Conservation (phyloP, 2,113 vertebrate genomes). For the Butastur rufipennis region DNA sequence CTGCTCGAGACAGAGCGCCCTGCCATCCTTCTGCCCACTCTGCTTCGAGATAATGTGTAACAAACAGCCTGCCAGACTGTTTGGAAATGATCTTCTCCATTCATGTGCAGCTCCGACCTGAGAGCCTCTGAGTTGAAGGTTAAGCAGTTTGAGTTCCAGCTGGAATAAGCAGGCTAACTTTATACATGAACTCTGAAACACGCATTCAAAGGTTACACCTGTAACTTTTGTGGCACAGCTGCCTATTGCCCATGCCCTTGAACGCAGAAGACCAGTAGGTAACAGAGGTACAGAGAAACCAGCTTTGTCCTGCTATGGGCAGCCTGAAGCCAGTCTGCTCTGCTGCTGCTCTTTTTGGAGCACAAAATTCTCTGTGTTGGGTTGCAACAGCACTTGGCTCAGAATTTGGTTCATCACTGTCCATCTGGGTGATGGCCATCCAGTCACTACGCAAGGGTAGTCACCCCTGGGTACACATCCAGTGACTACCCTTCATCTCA, state of each 20-base stretch:
- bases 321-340: background rate
- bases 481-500: background rate
- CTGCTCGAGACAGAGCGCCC: background rate
- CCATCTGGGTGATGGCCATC: background rate
- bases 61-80: background rate
- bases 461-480: background rate
- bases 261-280: background rate
- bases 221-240: background rate
- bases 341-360: background rate
- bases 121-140: background rate
- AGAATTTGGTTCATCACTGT: background rate
- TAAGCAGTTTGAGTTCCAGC: background rate
- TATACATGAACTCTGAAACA: background rate
- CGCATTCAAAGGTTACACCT: background rate
- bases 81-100: background rate
- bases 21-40: background rate
- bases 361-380: background rate
- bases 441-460: background rate
- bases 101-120: background rate
- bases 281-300: background rate
- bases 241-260: background rate
- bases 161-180: background rate
- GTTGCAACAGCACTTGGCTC: background rate
- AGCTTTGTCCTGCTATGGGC: background rate
- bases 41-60: background rate